Evolutionary conservation across 2,888 invertebrate genomes (phyloP).

Genomic region (Erebia palarica): DNA sequence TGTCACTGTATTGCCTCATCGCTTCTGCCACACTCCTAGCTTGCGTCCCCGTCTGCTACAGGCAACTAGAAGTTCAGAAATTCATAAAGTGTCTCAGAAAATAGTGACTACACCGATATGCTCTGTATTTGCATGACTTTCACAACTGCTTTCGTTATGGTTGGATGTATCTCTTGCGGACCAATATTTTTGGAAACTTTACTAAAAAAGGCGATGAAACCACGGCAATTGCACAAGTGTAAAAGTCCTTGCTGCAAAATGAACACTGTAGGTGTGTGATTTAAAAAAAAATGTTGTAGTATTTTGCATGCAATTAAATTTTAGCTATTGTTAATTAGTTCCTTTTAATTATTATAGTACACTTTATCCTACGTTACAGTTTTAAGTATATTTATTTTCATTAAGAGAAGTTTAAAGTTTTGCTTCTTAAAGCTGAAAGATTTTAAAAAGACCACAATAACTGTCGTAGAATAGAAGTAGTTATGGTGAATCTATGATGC

Average conservation of each 20-base stretch:
- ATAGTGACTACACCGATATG: conserved; percentile 49
- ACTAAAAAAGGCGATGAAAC: conserved; percentile 40
- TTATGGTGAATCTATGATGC: too few species aligned
- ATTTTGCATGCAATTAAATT: conserved; percentile 9
- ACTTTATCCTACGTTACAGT: too few species aligned
- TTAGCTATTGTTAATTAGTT: background rate
- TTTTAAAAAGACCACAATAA: too few species aligned
- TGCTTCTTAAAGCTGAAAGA: too few species aligned
- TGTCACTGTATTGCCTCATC: conserved; percentile 68
- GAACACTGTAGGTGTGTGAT: conserved; percentile 36
- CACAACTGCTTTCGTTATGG: conserved; percentile 55
- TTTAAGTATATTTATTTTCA: too few species aligned
- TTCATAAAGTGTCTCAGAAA: conserved; percentile 63
- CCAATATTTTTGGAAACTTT: conserved; percentile 55
- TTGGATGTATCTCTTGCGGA: conserved; percentile 54
- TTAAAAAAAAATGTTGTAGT: background rate
- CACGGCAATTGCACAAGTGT: conserved; percentile 42
- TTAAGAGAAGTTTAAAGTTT: too few species aligned
- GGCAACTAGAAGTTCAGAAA: conserved; percentile 59
- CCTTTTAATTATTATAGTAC: background rate
- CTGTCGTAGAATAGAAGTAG: too few species aligned
- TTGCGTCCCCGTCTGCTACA: conserved; percentile 68
- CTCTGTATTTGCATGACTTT: conserved; percentile 56
- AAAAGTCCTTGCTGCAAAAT: conserved; percentile 57
- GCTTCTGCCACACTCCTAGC: conserved; percentile 69